A percentile compares a stretch with the other conserved stretches of the same genome.
phyloP scores from a whole-genome alignment of 2,113 vertebrate genomes.

The Rutilus rutilus region DNA sequence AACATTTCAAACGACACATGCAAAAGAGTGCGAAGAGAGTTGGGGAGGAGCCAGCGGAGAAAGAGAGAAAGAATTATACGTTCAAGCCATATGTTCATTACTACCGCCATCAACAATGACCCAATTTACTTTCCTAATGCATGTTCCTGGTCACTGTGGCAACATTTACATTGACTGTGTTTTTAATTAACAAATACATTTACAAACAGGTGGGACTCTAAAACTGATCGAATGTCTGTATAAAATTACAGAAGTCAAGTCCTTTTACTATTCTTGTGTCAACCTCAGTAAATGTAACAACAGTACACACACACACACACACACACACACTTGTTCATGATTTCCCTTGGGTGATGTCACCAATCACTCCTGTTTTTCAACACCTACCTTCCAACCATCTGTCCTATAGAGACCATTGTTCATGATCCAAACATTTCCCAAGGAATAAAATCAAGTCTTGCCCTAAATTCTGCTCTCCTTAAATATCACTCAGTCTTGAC shows the following conservation, averaged over 20 bases:
- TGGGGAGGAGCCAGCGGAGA: not conserved
- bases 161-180: not conserved
- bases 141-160: not conserved
- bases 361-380: too few relatives aligned
- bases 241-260: not conserved
- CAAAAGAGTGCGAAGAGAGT: not conserved
- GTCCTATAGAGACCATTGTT: not conserved
- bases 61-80: not conserved
- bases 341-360: too few relatives aligned
- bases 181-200: not conserved
- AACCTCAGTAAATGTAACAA: not conserved
- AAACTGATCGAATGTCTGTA: not conserved
- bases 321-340: too few relatives aligned
- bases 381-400: not conserved
- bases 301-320: not conserved
- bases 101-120: not conserved
- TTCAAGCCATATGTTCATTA: not conserved
- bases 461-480: not conserved
- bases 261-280: not conserved
- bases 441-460: not conserved
- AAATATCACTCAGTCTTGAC: not conserved
- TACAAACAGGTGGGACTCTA: not conserved
- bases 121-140: not conserved
- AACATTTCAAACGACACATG: conserved; percentile 14
- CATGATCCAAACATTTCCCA: too few relatives aligned